Conservation (phyloP, 2,888 invertebrate genomes). For the Tetragonisca angustula region DNA sequence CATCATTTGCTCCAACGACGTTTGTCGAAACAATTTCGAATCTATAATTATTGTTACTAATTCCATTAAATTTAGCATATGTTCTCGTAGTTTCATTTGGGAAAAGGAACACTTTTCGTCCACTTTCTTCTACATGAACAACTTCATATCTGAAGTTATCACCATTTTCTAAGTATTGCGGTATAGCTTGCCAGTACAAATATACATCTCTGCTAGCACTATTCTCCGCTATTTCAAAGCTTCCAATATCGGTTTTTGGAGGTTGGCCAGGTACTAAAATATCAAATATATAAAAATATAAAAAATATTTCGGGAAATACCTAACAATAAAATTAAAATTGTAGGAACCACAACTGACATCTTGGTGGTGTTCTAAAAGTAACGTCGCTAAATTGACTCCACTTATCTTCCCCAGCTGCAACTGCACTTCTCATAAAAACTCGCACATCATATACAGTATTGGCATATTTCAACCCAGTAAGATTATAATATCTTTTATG, state of each 20-base stretch:
- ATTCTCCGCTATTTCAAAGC: slow-evolving; percentile 87
- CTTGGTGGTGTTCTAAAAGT: slow-evolving; percentile 86
- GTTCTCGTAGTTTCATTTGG: slow-evolving; percentile 86
- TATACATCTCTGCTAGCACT: slow-evolving; percentile 87
- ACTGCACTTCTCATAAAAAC: slow-evolving; percentile 88
- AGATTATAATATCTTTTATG: slow-evolving; percentile 84
- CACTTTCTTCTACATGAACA: slow-evolving; percentile 83
- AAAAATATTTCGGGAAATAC: slow-evolving; percentile 22
- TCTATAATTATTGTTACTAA: slow-evolving; percentile 84
- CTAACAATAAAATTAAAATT: slow-evolving; percentile 26
- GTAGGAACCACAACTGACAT: slow-evolving; percentile 70
- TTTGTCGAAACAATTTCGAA: slow-evolving; percentile 88
- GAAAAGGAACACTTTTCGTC: slow-evolving; percentile 82
- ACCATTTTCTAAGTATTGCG: slow-evolving; percentile 89
- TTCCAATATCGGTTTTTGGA: slow-evolving; percentile 90
- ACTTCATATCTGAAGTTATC: slow-evolving; percentile 90
- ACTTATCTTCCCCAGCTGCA: slow-evolving; percentile 86
- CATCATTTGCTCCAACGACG: slow-evolving; percentile 86
- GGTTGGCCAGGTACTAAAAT: slow-evolving; percentile 87
- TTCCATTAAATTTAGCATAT: slow-evolving; percentile 86
- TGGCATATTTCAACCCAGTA: slow-evolving; percentile 87
- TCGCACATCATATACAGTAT: slow-evolving; percentile 89
- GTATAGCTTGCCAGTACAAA: slow-evolving; percentile 92
- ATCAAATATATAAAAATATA: slow-evolving; percentile 35
- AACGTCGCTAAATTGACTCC: slow-evolving; percentile 89